Evolutionary conservation across 2,113 vertebrate species (phyloP).

Genomic region (Semicossyphus pulcher): DNA sequence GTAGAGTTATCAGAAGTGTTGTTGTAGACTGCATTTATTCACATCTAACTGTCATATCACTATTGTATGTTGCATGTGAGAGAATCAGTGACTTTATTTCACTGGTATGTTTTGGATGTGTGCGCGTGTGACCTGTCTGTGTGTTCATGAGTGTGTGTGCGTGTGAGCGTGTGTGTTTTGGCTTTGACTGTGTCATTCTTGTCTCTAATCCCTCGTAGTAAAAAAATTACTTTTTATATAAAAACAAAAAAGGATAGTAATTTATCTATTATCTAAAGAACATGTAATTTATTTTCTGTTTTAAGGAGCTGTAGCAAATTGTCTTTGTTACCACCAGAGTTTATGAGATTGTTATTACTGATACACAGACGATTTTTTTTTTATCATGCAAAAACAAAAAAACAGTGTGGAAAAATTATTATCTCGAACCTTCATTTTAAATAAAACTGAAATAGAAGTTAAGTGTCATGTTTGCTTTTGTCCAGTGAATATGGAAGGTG

Average conservation of each 20-base stretch:
- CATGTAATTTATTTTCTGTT: constrained; percentile 85
- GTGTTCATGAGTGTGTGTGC: constrained; percentile 16
- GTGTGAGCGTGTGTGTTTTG: constrained; percentile 25
- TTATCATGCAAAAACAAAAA: constrained; percentile 58
- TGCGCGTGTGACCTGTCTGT: constrained; percentile 13
- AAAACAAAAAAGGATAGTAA: constrained; percentile 77
- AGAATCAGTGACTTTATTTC: constrained; percentile 30
- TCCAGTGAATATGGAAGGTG: background rate
- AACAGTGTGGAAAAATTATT: constrained; percentile 57
- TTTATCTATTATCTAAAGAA: constrained; percentile 83
- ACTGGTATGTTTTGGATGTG: constrained; percentile 15
- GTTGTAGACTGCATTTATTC: constrained; percentile 69
- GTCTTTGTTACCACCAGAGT: constrained; percentile 70
- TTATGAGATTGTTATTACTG: constrained; percentile 71
- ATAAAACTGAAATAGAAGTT: constrained; percentile 67
- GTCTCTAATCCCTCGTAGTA: constrained; percentile 69
- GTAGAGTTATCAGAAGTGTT: constrained; percentile 53
- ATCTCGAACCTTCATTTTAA: constrained; percentile 65
- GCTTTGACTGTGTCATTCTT: constrained; percentile 55
- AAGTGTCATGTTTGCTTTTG: constrained; percentile 26
- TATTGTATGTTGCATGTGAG: constrained; percentile 35
- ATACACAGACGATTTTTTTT: constrained; percentile 51
- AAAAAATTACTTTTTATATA: constrained; percentile 73
- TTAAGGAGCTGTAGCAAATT: constrained; percentile 69
- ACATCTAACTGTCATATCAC: constrained; percentile 62